These are phyloP conservation scores for Patella ulyssiponensis DNA, from an alignment of 2,888 invertebrate species.

Conservation along the genomic window DNA sequence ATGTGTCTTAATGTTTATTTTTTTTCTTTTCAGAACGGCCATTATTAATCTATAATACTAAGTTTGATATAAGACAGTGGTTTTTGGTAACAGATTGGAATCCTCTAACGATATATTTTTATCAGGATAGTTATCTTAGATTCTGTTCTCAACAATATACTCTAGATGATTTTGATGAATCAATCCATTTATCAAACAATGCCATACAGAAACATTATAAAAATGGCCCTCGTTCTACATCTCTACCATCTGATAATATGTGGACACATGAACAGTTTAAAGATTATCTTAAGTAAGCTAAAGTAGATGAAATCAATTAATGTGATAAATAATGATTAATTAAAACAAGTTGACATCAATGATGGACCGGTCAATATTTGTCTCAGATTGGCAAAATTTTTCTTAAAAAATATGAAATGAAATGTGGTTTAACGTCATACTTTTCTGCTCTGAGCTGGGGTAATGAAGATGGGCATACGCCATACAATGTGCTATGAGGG, in stretches of 20 bases:
- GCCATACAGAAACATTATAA: conserved; percentile 90
- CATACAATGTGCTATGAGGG: too few species aligned
- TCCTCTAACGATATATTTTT: conserved; percentile 93
- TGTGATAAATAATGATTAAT: too few species aligned
- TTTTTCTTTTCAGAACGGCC: conserved; percentile 83
- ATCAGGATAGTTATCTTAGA: conserved; percentile 91
- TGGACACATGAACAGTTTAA: conserved; percentile 85
- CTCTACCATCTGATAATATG: conserved; percentile 85
- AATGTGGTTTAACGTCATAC: too few species aligned
- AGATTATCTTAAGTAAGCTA: conserved; percentile 77
- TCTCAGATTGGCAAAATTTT: too few species aligned
- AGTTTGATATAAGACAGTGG: conserved; percentile 97
- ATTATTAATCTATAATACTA: conserved; percentile 88
- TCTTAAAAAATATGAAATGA: too few species aligned
- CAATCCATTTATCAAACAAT: conserved; percentile 90
- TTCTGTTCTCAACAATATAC: conserved; percentile 86
- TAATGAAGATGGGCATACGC: too few species aligned
- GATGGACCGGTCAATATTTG: too few species aligned
- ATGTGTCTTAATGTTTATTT: conserved; percentile 23
- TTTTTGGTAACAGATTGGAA: conserved; percentile 92
- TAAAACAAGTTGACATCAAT: too few species aligned
- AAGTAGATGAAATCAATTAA: too few species aligned
- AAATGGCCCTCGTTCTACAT: conserved; percentile 74
- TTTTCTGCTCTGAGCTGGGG: too few species aligned
- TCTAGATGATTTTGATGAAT: conserved; percentile 88